A percentile compares a stretch with the other conserved stretches of the same genome.
phyloP scores from a whole-genome alignment of 2,797 vertebrate species.

The Simalia tracyae region DNA sequence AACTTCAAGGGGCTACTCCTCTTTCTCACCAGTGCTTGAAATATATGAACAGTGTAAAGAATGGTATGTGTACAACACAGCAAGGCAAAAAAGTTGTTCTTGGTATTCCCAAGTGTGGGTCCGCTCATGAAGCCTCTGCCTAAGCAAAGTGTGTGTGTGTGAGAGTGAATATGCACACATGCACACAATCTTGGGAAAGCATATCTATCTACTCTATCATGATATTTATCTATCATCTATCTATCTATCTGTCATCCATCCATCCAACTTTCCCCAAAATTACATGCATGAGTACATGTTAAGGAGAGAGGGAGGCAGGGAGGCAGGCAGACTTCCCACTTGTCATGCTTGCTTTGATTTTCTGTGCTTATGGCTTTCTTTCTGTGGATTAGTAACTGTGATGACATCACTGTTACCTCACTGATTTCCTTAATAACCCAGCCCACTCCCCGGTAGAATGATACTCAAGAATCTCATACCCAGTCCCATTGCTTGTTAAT shows the following conservation, averaged over 20 bases:
- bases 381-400: not conserved
- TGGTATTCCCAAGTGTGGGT: not conserved
- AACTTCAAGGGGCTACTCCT: not conserved
- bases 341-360: not conserved
- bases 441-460: not conserved
- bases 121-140: not conserved
- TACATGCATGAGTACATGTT: not conserved
- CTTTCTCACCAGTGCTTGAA: not conserved
- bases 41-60: not conserved
- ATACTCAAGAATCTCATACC: not conserved
- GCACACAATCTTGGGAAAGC: not conserved
- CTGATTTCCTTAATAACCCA: not conserved
- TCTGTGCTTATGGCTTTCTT: not conserved
- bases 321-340: not conserved
- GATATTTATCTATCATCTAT: no score
- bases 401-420: not conserved
- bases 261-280: not conserved
- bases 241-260: no score
- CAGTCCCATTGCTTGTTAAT: not conserved
- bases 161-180: not conserved
- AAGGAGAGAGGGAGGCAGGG: not conserved
- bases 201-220: no score
- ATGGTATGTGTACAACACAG: not conserved
- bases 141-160: not conserved
- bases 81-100: not conserved